Evolutionary conservation across 2,113 vertebrate species (phyloP).

Genomic region (Gymnarchus niloticus): DNA sequence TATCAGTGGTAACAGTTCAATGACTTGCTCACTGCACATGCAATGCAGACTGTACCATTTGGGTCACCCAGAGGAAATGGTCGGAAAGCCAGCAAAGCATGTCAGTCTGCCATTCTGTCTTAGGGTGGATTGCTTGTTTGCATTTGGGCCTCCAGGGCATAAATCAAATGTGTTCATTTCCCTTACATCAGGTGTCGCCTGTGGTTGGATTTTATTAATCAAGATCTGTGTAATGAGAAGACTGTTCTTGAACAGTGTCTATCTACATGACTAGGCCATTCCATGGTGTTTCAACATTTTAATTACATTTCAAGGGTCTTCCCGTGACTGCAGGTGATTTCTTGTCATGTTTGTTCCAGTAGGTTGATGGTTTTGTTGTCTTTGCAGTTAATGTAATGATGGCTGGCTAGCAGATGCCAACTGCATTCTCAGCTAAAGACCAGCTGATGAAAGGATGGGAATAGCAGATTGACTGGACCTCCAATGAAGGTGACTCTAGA

Average conservation of each 20-base stretch:
- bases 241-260: not conserved
- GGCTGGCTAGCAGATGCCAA: not conserved
- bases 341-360: not conserved
- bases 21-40: no score
- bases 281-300: not conserved
- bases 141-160: not conserved
- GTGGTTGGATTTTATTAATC: not conserved
- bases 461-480: not conserved
- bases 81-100: not conserved
- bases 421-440: not conserved
- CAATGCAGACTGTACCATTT: no score
- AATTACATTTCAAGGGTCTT: not conserved
- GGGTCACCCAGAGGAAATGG: no score
- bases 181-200: not conserved
- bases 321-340: not conserved
- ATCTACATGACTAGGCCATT: not conserved
- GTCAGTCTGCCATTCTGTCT: not conserved
- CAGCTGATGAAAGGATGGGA: not conserved
- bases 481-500: conserved; percentile 13
- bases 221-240: not conserved
- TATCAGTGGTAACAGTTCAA: no score
- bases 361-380: not conserved
- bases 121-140: not conserved
- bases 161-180: not conserved
- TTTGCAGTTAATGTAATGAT: not conserved